Evolutionary conservation across 2,888 invertebrate genomes (phyloP).

Genomic region (Hemaris fuciformis): DNA sequence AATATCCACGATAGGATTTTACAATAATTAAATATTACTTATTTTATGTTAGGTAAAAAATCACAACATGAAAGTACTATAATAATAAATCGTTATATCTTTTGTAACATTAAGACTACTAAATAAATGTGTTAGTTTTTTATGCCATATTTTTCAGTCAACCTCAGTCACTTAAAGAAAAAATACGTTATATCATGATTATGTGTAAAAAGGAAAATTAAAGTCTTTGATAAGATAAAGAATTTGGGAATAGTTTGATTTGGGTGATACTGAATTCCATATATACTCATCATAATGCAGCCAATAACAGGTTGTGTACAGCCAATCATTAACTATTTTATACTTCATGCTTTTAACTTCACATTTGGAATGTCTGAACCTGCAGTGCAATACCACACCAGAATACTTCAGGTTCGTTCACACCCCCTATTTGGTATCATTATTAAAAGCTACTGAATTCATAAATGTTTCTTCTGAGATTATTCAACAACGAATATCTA

Average conservation of each 20-base stretch:
- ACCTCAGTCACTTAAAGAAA: neutral
- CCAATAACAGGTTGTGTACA: neutral
- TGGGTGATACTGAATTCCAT: neutral
- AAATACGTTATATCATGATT: neutral
- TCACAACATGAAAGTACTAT: slow-evolving; percentile 4
- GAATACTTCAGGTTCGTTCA: neutral
- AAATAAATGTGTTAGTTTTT: neutral
- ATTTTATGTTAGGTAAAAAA: slow-evolving; percentile 1
- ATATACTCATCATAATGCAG: neutral
- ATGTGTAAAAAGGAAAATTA: neutral
- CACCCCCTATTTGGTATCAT: neutral
- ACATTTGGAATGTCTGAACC: neutral
- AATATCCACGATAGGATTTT: neutral
- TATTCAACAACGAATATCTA: neutral
- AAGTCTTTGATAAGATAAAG: neutral
- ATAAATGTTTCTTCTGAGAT: neutral
- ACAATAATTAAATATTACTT: slow-evolving; percentile 5
- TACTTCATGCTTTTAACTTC: neutral
- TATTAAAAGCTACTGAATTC: neutral
- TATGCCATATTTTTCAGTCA: neutral
- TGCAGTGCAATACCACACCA: neutral
- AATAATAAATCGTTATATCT: slow-evolving; percentile 1
- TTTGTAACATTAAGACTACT: neutral
- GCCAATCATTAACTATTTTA: neutral
- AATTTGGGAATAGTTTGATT: neutral